Base-by-base conservation (phyloP, 2,797 vertebrate species). In the Neomorphus geoffroyi region DNA sequence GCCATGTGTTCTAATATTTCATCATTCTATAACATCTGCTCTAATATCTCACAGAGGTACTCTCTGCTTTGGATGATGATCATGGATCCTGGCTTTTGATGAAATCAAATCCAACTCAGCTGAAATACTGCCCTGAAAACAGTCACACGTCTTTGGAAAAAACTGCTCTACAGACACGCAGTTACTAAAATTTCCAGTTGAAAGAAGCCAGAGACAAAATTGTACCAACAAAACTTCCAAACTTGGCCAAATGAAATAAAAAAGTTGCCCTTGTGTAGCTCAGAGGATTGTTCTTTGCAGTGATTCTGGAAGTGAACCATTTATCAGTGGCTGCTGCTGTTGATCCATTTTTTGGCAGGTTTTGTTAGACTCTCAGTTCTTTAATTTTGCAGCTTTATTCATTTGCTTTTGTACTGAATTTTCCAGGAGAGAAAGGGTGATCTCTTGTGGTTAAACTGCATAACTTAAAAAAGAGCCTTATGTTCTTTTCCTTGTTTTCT, bases 401-500 rank as follows among this genome's bases (percentile, higher is more conserved):
- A 33, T 88, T 90, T 80, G 56, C 32, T 86, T 39, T 73, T 88
- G 37, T 69, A 2, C 60, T 81, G 54, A 8, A 41, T 88, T 84
- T 86, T 88, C 60, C 45, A 53, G 67, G 94, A 92, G 66, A 82
- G 86, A 90, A 93, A 80, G 66, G 60, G 51, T 90, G 86, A 77
- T 92, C 56, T 90, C 73, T 92, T 92, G 83, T 85, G 83, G 73
- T 93, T 95, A 73, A 75, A 94, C 62, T 73, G 58, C 18, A 7
- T 82, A 80, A 81, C 32, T 62, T 41, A 41, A 41, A 41, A 41
- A 41, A 88, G 74, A 73, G 26, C 21, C 13, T 74, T 56, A 33
- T 0, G 17, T n/a, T 62, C 28, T 70, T 83, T 60, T 41, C n/a
- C 53, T 90, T 30, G 4, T 72, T 90, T 95, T 92, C 62, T 73